These are phyloP conservation scores for Coluber constrictor DNA, from an alignment of 2,797 vertebrate species.

Conservation along the genomic window DNA sequence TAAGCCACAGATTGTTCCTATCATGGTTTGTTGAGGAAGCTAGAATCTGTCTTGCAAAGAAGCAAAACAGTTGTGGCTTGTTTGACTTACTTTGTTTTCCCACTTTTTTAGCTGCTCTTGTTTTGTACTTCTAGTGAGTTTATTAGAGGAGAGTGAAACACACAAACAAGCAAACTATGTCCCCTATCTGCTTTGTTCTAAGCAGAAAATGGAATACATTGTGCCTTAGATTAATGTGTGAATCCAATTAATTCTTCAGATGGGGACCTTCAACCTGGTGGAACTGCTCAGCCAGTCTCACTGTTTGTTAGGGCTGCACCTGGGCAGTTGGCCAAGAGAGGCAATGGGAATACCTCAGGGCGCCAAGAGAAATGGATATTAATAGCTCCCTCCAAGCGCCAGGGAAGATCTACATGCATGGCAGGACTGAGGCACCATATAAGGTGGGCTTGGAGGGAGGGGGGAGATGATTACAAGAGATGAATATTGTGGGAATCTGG, in stretches of 20 bases:
- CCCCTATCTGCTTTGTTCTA: not conserved
- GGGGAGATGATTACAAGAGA: not conserved
- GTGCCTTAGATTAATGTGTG: not conserved
- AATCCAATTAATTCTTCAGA: not conserved
- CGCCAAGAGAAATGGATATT: not conserved
- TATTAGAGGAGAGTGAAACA: not conserved
- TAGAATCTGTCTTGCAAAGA: not conserved
- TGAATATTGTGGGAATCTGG: not conserved
- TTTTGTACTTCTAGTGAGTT: not conserved
- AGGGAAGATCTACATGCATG: not conserved
- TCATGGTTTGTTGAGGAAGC: not conserved
- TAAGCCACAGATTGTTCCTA: not conserved
- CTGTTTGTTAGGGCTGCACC: not conserved
- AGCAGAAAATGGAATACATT: not conserved
- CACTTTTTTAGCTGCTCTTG: not conserved
- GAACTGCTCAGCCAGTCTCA: not conserved
- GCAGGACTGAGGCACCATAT: not conserved
- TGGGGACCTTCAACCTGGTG: no score
- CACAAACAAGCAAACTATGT: not conserved
- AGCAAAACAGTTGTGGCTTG: not conserved
- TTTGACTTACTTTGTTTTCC: not conserved
- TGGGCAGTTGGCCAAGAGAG: not conserved
- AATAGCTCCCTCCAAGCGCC: conserved; percentile 1
- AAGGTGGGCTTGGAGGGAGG: not conserved
- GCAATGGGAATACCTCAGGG: not conserved